phyloP scores from a whole-genome alignment of 2,888 invertebrate genomes.

The Xanthia icteritia region DNA sequence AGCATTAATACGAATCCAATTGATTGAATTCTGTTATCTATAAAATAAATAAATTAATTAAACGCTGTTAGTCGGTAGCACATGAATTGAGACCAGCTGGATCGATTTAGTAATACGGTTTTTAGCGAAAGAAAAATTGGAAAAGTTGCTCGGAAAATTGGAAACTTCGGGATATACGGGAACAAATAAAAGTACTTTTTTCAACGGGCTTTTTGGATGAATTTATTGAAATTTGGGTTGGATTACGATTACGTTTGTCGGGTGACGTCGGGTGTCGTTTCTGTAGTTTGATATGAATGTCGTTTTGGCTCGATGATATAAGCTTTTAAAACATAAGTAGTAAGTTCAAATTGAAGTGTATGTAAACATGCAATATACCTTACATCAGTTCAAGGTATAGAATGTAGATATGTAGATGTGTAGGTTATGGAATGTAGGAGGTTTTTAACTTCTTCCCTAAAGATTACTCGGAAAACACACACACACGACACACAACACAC shows the following conservation, averaged over 20 bases:
- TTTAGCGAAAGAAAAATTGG: neutral
- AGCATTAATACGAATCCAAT: conserved; percentile 6
- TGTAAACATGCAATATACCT: neutral
- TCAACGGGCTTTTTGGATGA: too few relatives aligned
- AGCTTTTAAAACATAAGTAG: conserved; percentile 1
- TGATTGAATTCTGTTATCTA: neutral
- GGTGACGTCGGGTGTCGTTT: too few relatives aligned
- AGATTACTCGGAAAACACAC: neutral
- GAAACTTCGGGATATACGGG: neutral
- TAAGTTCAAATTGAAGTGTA: neutral
- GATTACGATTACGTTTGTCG: neutral
- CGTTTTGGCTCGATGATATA: neutral
- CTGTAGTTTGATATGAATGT: neutral
- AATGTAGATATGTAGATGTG: too few relatives aligned
- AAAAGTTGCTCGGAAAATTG: neutral
- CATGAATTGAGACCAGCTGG: neutral
- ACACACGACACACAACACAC: too few relatives aligned
- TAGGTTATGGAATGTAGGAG: neutral
- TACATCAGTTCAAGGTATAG: neutral
- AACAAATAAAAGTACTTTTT: too few relatives aligned
- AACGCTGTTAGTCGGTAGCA: neutral
- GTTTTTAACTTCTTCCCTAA: neutral
- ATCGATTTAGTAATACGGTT: neutral
- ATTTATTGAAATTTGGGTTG: neutral
- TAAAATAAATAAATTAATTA: neutral